phyloP scores from a whole-genome alignment of 64 coral and sea anemone genomes.

The Anthopleura sola region DNA sequence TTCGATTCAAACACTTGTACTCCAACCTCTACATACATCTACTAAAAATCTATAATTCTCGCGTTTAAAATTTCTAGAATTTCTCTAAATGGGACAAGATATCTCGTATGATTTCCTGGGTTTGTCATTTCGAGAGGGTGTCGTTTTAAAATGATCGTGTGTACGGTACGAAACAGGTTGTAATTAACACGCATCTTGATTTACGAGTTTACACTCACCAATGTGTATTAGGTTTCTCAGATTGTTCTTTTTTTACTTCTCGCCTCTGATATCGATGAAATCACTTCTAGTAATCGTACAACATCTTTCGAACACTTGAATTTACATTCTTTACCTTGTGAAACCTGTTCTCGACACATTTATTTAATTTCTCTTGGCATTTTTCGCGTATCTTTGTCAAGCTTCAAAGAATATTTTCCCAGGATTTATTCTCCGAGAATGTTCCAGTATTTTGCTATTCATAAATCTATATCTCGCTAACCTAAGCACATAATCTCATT shows the following conservation, averaged over 20 bases:
- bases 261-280: neutral
- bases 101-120: neutral
- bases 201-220: neutral
- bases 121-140: neutral
- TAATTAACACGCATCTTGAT: slow-evolving; percentile 16
- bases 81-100: neutral
- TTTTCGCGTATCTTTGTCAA: neutral
- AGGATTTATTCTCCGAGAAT: too few relatives aligned
- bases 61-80: neutral
- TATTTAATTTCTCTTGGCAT: neutral
- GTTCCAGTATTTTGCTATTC: too few relatives aligned
- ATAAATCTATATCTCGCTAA: too few relatives aligned
- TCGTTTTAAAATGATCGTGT: neutral
- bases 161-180: neutral
- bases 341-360: neutral
- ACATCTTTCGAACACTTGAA: neutral
- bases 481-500: too few relatives aligned
- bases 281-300: neutral
- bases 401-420: neutral
- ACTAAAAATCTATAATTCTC: neutral
- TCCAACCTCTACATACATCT: neutral
- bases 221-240: neutral
- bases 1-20: neutral
- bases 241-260: neutral
- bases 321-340: neutral